Conservation (phyloP, 1,140 invertebrate species). For the Drosophila mauritiana region DNA sequence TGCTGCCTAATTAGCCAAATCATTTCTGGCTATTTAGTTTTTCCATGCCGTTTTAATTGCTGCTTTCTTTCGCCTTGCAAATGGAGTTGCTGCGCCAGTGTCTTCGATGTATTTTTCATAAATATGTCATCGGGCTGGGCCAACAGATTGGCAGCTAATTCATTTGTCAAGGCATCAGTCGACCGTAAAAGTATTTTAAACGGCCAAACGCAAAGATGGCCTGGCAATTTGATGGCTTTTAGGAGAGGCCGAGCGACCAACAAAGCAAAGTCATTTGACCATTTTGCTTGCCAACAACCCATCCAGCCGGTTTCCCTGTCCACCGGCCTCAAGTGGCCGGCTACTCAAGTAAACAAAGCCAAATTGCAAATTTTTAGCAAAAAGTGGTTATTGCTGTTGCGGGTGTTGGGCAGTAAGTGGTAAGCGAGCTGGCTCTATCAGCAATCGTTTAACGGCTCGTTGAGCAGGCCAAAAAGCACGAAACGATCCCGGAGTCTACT, state of each 20-base stretch:
- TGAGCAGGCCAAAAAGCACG: constrained; percentile 57
- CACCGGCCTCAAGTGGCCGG: constrained; percentile 27
- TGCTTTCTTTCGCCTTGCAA: constrained; percentile 64
- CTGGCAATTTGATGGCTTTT: constrained; percentile 60
- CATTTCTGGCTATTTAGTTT: constrained; percentile 65
- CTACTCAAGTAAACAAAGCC: constrained; percentile 63
- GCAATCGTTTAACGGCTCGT: constrained; percentile 77
- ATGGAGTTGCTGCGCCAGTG: constrained; percentile 13
- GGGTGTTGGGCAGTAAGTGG: constrained; percentile 32
- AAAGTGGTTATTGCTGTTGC: constrained; percentile 52
- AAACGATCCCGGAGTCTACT: constrained; percentile 39
- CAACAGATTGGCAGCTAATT: constrained; percentile 63
- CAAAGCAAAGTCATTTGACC: constrained; percentile 13
- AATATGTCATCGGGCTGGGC: constrained; percentile 59
- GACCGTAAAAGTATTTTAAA: constrained; percentile 66
- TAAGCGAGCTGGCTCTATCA: constrained; percentile 52
- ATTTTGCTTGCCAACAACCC: constrained; percentile 12
- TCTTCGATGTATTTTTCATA: constrained; percentile 42
- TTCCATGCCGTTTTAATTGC: constrained; percentile 72
- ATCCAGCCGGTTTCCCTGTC: constrained; percentile 52
- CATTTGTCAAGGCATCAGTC: constrained; percentile 52
- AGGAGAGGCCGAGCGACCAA: constrained; percentile 26
- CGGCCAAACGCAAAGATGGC: constrained; percentile 50
- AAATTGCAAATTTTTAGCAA: constrained; percentile 63
- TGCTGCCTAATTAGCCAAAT: constrained; percentile 76